Base-by-base conservation (phyloP, 1,140 invertebrate genomes). In the Trichomalopsis sarcophagae region DNA sequence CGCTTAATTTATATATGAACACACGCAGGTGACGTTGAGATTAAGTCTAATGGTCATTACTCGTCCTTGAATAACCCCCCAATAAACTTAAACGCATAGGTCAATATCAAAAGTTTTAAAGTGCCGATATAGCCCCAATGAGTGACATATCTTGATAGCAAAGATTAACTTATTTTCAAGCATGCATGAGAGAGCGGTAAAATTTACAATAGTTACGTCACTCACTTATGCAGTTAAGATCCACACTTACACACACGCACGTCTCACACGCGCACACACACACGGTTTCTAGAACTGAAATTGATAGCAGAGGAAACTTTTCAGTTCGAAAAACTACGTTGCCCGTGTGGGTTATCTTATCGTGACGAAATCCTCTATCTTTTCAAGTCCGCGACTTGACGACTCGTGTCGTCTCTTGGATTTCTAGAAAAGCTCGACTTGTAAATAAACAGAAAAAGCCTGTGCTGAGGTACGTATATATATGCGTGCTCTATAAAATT, bases 361-460 rank as follows among this genome's bases (percentile, higher is more conserved):
- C 69, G 27, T 71, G 5, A 33, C 69, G 27, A n/a, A 30, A 71
- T 71, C 27, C 30, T 14, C 69, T 71, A 23, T 30, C 23, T 71
- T 33, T 33, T 33, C 69, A 21, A 21, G 17, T 62, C 17, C 55
- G 2, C 17, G 7, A 62, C 21, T 62, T 5, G 17, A 62, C 17
- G 17, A 62, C 21, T 3, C 55, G 17, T 21, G 13, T 62, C 55
- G 6, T 62, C 14, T 21, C 55, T 5, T 62, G 3, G 17, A 13
- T 71, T 33, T 33, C 10, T 71, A 33, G 27, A 71, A 71, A 71
- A 27, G 10, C 33, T 71, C n/a, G 66, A 23, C 23, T 69, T 71
- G 68, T 71, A 71, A 71, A 71, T 14, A 71, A 71, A 71, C 9
- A 71, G 10, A 23, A 71, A 71, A 71, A 71, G 27, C 27, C 27